Base-by-base conservation (phyloP, 2,113 vertebrate species). In the Syngnathoides biaculeatus region DNA sequence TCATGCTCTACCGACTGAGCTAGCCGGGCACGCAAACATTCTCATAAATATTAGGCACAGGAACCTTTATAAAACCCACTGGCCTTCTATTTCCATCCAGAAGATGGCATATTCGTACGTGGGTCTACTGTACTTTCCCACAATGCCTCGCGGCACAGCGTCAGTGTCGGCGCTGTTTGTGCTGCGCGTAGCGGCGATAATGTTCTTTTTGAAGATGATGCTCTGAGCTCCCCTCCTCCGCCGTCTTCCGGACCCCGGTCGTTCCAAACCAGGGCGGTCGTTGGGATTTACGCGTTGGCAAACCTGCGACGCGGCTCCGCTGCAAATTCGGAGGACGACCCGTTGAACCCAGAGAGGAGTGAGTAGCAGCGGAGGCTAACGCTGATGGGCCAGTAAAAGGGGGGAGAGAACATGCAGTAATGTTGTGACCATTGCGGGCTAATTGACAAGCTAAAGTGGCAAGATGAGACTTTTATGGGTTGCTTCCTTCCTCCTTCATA, bases 181-280 rank as follows among this genome's bases (percentile, higher is more conserved):
- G 70, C 85, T 68, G 84, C 76, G 77, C n/a, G 69, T 82, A 35
- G 68, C 79, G 84, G 61, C 84, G 86, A 89, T 89, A 84, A 88
- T 92, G 88, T 87, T 87, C 85, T 72, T 79, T 85, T 88, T 84
- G 86, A 86, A 87, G 85, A 86, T 87, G 85, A 79, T 74, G 79
- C 80, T 69, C 72, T 77, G 74, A 83, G 75, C 67, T 53, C n/a
- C 67, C 24, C 65, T 67, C 62, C 77, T 57, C 65, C 65, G 65
- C 78, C 20, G 68, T 72, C 70, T 35, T 24, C 64, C 67, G 14
- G 35, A 59, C 13, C 65, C 65, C 65, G 35, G 40, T 48, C 56
- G 55, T n/a, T 4, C 45, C 55, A 2, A 63, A 64, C 56, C 2
- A 58, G 22, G 62, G 58, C 35, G 35, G n/a, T 22, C 1, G 30